Evolutionary conservation across 1,140 invertebrate genomes (phyloP).

Genomic region (Drosophila asahinai): DNA sequence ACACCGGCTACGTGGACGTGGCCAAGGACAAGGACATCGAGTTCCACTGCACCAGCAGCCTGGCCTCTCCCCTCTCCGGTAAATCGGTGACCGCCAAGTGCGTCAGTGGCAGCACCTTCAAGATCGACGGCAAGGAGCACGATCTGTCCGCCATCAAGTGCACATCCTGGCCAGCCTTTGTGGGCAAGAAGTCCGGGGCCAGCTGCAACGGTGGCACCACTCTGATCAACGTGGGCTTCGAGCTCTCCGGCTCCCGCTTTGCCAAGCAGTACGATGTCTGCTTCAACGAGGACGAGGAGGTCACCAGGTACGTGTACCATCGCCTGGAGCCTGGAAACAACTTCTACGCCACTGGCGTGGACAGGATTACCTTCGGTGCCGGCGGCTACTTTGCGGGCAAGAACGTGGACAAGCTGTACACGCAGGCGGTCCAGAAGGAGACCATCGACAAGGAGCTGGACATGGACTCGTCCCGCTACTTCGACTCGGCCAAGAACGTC

Average conservation of each 20-base stretch:
- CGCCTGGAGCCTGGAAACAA: slow-evolving; percentile 63
- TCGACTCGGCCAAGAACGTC: slow-evolving; percentile 62
- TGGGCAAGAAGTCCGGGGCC: slow-evolving; percentile 67
- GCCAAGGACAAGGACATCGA: slow-evolving; percentile 63
- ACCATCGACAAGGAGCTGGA: slow-evolving; percentile 73
- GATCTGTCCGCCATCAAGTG: slow-evolving; percentile 69
- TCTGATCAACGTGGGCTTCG: slow-evolving; percentile 68
- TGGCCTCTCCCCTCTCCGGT: slow-evolving; percentile 66
- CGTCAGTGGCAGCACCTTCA: slow-evolving; percentile 61
- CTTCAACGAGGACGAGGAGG: slow-evolving; percentile 76
- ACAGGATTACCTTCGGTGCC: slow-evolving; percentile 71
- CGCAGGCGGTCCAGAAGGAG: slow-evolving; percentile 61
- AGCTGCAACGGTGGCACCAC: slow-evolving; percentile 73
- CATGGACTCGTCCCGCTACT: slow-evolving; percentile 51
- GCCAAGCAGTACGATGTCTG: slow-evolving; percentile 85
- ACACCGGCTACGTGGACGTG: slow-evolving; percentile 57
- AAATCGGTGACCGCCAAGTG: slow-evolving; percentile 67
- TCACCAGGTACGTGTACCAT: slow-evolving; percentile 82
- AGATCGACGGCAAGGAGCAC: slow-evolving; percentile 51
- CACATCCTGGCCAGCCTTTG: slow-evolving; percentile 64
- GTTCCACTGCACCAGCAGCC: slow-evolving; percentile 67
- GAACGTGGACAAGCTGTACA: slow-evolving; percentile 79
- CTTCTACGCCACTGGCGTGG: slow-evolving; percentile 70
- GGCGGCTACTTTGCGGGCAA: slow-evolving; percentile 73
- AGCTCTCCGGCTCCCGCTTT: slow-evolving; percentile 63